phyloP scores from a whole-genome alignment of 2,113 vertebrate species.

The Oreocharis arfaki region DNA sequence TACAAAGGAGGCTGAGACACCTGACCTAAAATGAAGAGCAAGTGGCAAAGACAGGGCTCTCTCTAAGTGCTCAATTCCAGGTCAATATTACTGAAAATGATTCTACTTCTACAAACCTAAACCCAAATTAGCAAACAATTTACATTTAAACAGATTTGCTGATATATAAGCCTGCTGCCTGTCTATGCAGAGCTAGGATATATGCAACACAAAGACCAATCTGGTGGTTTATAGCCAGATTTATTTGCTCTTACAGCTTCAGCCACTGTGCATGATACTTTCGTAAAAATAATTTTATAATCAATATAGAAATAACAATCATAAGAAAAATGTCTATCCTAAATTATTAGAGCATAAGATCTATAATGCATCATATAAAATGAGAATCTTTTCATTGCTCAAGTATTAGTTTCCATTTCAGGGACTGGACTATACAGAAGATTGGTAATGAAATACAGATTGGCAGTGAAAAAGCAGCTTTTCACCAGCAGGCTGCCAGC shows the following conservation, averaged over 20 bases:
- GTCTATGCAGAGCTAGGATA: not conserved
- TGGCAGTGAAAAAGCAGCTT: not conserved
- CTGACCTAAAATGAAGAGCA: not conserved
- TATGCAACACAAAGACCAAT: not conserved
- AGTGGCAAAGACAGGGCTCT: not conserved
- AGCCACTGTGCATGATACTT: not conserved
- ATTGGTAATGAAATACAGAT: not conserved
- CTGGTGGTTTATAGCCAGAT: not conserved
- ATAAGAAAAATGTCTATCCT: not conserved
- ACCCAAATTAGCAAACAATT: not conserved
- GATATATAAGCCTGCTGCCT: not conserved
- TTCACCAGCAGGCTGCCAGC: not conserved
- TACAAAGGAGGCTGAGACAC: not conserved
- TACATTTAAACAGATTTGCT: not conserved
- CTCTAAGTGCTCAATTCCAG: not conserved
- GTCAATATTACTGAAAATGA: not conserved
- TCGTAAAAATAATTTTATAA: not conserved
- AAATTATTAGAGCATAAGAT: conserved; percentile 25
- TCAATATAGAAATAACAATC: not conserved
- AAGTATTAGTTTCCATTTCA: conserved; percentile 8
- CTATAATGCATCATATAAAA: conserved; percentile 27
- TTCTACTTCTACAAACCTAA: not conserved
- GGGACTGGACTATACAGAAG: not conserved
- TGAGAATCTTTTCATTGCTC: not conserved
- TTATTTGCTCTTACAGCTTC: not conserved